Conservation (phyloP, 2,888 invertebrate genomes). For the Cylindroiulus punctatus region DNA sequence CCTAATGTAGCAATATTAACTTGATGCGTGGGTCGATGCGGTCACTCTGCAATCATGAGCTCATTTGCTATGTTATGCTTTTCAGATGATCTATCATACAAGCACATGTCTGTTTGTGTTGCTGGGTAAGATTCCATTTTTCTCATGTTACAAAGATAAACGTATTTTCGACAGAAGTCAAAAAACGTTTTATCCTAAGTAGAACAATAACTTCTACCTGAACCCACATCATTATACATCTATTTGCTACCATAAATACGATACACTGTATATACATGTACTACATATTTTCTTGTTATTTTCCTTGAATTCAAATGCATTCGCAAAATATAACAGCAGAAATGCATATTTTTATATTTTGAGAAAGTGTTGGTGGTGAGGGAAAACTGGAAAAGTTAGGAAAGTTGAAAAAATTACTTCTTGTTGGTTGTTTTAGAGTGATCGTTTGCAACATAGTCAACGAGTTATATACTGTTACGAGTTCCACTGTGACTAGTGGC, state of each 20-base stretch:
- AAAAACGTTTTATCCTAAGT: neutral
- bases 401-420: no score
- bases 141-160: neutral
- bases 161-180: neutral
- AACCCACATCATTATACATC: no score
- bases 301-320: no score
- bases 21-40: neutral
- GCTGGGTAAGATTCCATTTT: slow-evolving; percentile 47
- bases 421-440: slow-evolving; percentile 62
- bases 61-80: neutral
- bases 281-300: no score
- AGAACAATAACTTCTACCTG: no score
- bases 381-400: no score
- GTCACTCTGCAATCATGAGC: neutral
- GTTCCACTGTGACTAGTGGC: neutral
- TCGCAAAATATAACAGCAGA: no score
- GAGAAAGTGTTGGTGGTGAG: neutral
- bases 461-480: slow-evolving; percentile 64
- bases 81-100: slow-evolving; percentile 49
- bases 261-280: no score
- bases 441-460: slow-evolving; percentile 66
- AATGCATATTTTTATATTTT: neutral
- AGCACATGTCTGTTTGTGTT: slow-evolving; percentile 53
- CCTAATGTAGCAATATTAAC: neutral
- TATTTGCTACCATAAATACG: no score